Evolutionary conservation across 2,797 vertebrate genomes (phyloP).

Genomic region (Australoheros facetus): DNA sequence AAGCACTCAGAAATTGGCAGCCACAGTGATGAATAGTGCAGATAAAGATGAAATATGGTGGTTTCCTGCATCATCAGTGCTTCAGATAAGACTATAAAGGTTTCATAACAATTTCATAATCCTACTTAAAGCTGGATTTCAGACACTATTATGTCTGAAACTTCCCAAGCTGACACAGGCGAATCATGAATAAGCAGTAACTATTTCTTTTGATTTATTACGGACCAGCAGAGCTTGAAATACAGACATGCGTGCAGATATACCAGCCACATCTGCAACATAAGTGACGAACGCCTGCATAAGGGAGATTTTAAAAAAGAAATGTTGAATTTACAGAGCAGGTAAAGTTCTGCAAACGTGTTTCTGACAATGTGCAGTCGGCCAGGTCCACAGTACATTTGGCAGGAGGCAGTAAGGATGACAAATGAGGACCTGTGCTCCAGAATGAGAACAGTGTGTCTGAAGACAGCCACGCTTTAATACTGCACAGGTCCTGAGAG

Average conservation of each 20-base stretch:
- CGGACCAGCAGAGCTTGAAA: background rate
- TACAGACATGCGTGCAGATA: background rate
- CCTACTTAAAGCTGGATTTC: background rate
- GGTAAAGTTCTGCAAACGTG: conserved; percentile 48
- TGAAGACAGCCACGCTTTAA: conserved; percentile 55
- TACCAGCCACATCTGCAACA: background rate
- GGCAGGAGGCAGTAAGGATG: conserved; percentile 70
- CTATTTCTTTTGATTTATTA: background rate
- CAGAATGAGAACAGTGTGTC: conserved; percentile 63
- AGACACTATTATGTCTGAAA: background rate
- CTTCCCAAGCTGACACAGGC: background rate
- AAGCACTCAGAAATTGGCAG: conserved; percentile 6
- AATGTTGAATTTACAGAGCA: background rate
- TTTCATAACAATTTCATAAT: conserved; percentile 13
- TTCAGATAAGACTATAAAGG: background rate
- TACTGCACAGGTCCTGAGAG: conserved; percentile 48
- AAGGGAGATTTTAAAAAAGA: background rate
- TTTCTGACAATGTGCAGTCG: conserved; percentile 57
- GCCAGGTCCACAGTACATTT: conserved; percentile 50
- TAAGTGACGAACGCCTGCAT: background rate
- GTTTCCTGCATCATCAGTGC: conserved; percentile 13
- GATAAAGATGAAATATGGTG: conserved; percentile 34
- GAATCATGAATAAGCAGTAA: background rate
- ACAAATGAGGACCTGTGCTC: conserved; percentile 65
- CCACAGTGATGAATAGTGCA: conserved; percentile 6